Percentiles rank a stretch among this genome's conserved stretches.
phyloP scores from a whole-genome alignment of 2,797 vertebrate species.

The Danio albolineatus region DNA sequence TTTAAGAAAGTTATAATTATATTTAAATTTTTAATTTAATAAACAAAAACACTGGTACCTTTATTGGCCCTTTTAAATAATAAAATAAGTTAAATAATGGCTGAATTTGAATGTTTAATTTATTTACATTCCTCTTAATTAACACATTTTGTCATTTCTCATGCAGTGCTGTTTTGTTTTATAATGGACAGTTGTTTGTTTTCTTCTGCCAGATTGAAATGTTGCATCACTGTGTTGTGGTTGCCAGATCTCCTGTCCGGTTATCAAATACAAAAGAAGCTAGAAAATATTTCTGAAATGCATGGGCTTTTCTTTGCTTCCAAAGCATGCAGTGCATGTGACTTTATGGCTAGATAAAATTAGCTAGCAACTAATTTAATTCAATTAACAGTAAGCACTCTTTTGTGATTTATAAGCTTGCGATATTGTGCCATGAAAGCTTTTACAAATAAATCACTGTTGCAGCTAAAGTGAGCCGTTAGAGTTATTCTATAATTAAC shows the following conservation, averaged over 20 bases:
- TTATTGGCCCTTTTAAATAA: not conserved
- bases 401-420: not conserved
- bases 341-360: not conserved
- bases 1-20: no score
- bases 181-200: not conserved
- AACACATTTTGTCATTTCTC: not conserved
- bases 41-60: not conserved
- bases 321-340: not conserved
- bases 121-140: not conserved
- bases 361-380: conserved; percentile 4
- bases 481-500: conserved; percentile 24
- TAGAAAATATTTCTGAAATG: not conserved
- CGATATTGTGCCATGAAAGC: not conserved
- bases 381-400: conserved; percentile 8
- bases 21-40: no score
- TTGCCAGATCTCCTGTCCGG: conserved; percentile 28
- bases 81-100: no score
- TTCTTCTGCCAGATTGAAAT: not conserved
- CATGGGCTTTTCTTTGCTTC: not conserved
- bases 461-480: not conserved
- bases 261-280: not conserved
- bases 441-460: conserved; percentile 19
- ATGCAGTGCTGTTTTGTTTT: not conserved
- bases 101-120: not conserved
- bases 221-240: conserved; percentile 7